Conservation (phyloP, 2,797 vertebrate species). For the Denticeps clupeoides region DNA sequence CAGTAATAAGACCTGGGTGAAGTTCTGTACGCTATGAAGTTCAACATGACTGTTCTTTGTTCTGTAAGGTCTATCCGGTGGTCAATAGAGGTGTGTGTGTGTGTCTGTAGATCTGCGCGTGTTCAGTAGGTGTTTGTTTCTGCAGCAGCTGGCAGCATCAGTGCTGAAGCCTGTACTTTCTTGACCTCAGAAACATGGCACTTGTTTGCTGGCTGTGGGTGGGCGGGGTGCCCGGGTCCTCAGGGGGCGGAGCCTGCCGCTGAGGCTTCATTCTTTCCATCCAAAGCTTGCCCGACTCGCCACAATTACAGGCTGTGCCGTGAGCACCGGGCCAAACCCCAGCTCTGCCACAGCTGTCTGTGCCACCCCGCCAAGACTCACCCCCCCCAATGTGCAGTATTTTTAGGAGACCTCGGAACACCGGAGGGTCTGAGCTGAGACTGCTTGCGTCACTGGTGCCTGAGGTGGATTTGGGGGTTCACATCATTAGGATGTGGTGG, state of each 20-base stretch:
- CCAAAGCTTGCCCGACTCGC: constrained; percentile 27
- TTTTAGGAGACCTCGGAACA: constrained; percentile 30
- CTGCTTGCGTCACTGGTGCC: constrained; percentile 32
- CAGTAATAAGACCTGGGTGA: too few relatives aligned
- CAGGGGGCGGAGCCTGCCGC: constrained; percentile 5
- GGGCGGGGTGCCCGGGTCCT: constrained; percentile 36
- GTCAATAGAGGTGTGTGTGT: too few relatives aligned
- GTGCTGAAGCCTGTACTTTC: constrained; percentile 39
- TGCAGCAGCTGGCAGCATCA: too few relatives aligned
- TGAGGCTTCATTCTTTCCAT: constrained; percentile 38
- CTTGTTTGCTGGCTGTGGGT: constrained; percentile 43
- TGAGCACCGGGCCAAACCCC: constrained; percentile 17
- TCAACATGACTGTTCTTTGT: too few relatives aligned
- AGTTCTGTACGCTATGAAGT: too few relatives aligned
- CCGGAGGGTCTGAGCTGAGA: constrained; percentile 23
- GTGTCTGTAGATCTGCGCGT: neutral
- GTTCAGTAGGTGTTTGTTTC: constrained; percentile 14
- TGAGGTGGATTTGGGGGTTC: constrained; percentile 35
- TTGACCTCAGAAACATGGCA: constrained; percentile 35
- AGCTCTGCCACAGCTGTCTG: constrained; percentile 46
- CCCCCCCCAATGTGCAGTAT: constrained; percentile 14
- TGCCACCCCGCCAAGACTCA: neutral
- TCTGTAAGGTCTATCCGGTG: too few relatives aligned
- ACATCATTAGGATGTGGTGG: constrained; percentile 20
- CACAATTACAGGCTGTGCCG: constrained; percentile 39